Base-by-base conservation (phyloP, 2,888 invertebrate genomes). In the Lepidocyrtoides sp. region DNA sequence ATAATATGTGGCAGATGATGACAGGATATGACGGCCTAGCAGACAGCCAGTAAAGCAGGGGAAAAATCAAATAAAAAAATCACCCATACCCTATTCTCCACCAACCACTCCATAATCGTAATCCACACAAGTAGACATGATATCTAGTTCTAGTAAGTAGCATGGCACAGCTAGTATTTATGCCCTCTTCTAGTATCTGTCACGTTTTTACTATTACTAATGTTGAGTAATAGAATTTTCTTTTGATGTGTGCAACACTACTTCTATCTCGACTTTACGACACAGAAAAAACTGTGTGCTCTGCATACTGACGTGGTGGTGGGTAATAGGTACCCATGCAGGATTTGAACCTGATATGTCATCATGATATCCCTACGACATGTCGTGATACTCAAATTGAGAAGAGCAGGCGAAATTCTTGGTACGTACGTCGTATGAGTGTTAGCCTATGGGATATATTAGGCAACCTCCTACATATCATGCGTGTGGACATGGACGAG, bases 11-110 rank as follows among this genome's bases (percentile, higher is more conserved):
- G 63, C 51, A 51, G 77, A 48, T 75, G 90, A 90, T 84, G 91
- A 91, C 81, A 91, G 85, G 91, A 91, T 86, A 91, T 91, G 91
- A 85, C 91, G 86, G 84, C 17, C 23, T 20, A 60, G 81, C 48
- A 60, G 85, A 91, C 86, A 91, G 85, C 69, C 69, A 57, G 26
- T 85, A 79, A 84, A 90, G 54, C 90, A 79, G n/a, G n/a, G n/a
- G n/a, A 66, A 75, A 63, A 36, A 51, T 51, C 51, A 77, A 79
- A 57, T 57, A 54, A 79, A 60, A 44, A 63, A 75, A 83, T 57
- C 32, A 75, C 63, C 72, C n/a, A n/a, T n/a, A n/a, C n/a, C 63
- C 66, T 20, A 41, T 36, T 17, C 17, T 63, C 79, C 48, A 60
- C 29, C 32, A 48, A 63, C 82, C 63, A 82, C 82, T 82, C 44